phyloP scores from a whole-genome alignment of 2,797 vertebrate genomes.

The Adrianichthys oophorus region DNA sequence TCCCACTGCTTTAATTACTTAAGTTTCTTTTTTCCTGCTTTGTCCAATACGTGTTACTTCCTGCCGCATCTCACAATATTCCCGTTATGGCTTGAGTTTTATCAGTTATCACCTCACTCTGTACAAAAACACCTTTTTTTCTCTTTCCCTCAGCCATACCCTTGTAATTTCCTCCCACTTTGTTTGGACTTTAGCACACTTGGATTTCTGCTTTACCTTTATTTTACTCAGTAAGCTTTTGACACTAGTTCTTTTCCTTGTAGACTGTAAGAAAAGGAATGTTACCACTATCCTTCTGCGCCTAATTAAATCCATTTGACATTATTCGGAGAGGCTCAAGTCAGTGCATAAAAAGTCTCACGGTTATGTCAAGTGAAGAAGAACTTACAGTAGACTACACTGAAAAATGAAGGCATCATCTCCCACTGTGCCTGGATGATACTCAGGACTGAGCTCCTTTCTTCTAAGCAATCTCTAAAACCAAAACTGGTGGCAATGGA shows the following conservation, averaged over 20 bases:
- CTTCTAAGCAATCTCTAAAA: background rate
- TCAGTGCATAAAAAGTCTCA: background rate
- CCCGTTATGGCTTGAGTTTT: background rate
- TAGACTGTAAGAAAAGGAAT: no score
- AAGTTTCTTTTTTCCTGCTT: background rate
- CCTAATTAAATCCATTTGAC: background rate
- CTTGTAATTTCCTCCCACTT: background rate
- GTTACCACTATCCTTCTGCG: background rate
- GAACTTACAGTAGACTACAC: background rate
- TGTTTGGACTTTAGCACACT: background rate
- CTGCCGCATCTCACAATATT: background rate
- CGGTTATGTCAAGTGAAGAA: background rate
- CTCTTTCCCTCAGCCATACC: background rate
- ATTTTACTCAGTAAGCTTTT: no score
- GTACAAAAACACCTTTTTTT: background rate
- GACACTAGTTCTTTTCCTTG: no score
- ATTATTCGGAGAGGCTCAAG: background rate
- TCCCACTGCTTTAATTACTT: background rate
- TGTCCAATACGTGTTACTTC: background rate
- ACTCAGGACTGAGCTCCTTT: background rate
- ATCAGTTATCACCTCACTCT: background rate
- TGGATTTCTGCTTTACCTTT: background rate
- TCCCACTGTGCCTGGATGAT: background rate
- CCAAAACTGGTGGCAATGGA: background rate
- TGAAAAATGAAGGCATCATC: background rate